These are phyloP conservation scores for Pegea sp. DNA, from an alignment of 23 tunicate species.

Conservation along the genomic window DNA sequence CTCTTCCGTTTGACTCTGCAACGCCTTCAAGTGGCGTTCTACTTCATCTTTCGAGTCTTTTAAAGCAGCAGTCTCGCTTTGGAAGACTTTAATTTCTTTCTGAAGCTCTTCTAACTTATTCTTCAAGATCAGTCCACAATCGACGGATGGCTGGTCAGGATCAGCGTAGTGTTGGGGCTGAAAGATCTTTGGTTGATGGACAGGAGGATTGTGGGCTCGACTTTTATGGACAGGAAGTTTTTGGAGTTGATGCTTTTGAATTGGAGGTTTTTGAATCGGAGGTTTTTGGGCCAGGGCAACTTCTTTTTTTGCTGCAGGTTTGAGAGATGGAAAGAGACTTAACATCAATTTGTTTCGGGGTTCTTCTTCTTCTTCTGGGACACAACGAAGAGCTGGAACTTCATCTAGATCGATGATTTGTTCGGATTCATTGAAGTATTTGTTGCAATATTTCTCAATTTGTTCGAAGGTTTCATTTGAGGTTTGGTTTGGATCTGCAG, in stretches of 20 bases:
- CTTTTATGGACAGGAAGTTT: neutral
- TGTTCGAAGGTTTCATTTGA: constrained; percentile 73
- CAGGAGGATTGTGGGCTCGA: neutral
- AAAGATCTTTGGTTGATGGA: neutral
- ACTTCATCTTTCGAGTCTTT: constrained; percentile 23
- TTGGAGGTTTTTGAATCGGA: neutral
- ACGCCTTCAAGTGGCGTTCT: constrained; percentile 19
- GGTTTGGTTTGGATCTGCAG: constrained; percentile 14
- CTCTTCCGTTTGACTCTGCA: constrained; percentile 41
- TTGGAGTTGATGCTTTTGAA: neutral
- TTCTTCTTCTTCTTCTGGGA: neutral
- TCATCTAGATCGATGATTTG: constrained; percentile 6
- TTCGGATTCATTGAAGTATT: constrained; percentile 14
- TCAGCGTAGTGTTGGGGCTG: constrained; percentile 2
- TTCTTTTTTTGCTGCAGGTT: neutral
- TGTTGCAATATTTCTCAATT: constrained; percentile 53
- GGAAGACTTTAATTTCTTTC: constrained; percentile 48
- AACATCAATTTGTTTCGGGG: constrained; percentile 53
- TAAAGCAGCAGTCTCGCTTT: constrained; percentile 38
- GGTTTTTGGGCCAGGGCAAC: neutral
- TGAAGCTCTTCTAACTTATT: constrained; percentile 60
- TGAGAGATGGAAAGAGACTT: constrained; percentile 36
- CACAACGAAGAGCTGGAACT: too few relatives aligned
- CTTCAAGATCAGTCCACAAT: constrained; percentile 13
- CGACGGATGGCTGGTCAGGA: constrained; percentile 5